A percentile compares a stretch with the other conserved stretches of the same genome.
Conservation (phyloP, 2,113 vertebrate genomes). For the Leptodactylus fuscus region DNA sequence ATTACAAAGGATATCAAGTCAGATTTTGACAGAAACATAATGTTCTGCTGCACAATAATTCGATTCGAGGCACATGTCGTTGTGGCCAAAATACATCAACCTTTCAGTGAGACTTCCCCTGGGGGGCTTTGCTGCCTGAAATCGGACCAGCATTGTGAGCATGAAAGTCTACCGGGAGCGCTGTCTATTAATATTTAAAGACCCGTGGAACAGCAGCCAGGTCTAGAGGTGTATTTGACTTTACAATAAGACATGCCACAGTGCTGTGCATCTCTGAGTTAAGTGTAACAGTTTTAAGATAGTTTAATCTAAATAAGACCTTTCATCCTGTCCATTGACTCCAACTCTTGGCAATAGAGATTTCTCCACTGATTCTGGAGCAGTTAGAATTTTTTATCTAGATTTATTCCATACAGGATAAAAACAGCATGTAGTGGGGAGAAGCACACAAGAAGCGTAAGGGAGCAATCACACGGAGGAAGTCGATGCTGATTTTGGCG, state of each 20-base stretch:
- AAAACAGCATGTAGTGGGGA: no score
- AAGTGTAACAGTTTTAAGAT: background rate
- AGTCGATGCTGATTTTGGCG: no score
- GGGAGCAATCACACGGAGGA: no score
- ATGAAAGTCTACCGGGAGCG: background rate
- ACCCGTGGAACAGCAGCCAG: background rate
- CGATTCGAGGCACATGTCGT: background rate
- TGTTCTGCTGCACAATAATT: conserved; percentile 7
- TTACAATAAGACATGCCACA: background rate
- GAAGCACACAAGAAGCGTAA: no score
- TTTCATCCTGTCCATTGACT: no score
- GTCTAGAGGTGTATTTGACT: background rate
- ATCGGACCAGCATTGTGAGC: background rate
- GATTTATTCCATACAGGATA: no score
- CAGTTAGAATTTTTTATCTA: no score
- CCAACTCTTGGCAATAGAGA: no score
- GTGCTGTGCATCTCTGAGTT: background rate
- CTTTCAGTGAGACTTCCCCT: conserved; percentile 3
- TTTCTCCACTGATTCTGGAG: no score
- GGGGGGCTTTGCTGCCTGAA: background rate
- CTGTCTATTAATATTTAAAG: conserved; percentile 30
- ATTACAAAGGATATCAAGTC: conserved; percentile 1
- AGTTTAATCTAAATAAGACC: background rate
- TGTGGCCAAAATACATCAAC: conserved; percentile 10
- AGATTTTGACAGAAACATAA: conserved; percentile 32